Evolutionary conservation across 1,140 invertebrate species (phyloP).

Genomic region (Anagrus nilaparvatae): DNA sequence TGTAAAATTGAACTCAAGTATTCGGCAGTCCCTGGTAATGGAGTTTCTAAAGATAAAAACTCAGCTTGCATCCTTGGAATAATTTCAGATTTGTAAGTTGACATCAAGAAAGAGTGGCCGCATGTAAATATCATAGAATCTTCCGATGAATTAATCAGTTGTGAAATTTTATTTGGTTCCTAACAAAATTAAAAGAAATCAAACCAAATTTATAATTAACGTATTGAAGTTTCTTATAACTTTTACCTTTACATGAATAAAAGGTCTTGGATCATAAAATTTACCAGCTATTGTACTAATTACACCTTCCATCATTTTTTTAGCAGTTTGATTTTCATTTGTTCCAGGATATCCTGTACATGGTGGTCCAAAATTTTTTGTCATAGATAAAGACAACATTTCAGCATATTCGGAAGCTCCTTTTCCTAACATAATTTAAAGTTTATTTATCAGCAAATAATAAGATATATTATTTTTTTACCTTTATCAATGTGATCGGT

Average conservation of each 20-base stretch:
- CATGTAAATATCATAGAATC: conserved; percentile 40
- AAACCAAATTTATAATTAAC: conserved; percentile 6
- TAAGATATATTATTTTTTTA: conserved; percentile 14
- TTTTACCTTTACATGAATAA: conserved; percentile 37
- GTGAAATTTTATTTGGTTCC: conserved; percentile 31
- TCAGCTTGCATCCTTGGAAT: conserved; percentile 38
- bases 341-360: conserved; percentile 33
- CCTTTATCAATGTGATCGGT: conserved; percentile 37
- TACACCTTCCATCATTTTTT: conserved; percentile 39
- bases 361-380: conserved; percentile 35
- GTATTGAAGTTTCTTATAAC: conserved; percentile 1
- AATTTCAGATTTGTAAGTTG: conserved; percentile 31
- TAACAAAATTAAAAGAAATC: conserved; percentile 13
- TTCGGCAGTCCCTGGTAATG: conserved; percentile 35
- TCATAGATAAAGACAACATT: conserved; percentile 33
- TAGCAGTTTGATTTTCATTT: conserved; percentile 30
- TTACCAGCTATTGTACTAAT: conserved; percentile 33
- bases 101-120: conserved; percentile 37
- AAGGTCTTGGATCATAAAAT: conserved; percentile 32
- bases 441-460: background rate
- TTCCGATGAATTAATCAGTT: conserved; percentile 31
- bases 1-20: conserved; percentile 30
- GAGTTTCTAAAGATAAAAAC: conserved; percentile 27
- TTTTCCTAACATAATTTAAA: conserved; percentile 25
- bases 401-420: conserved; percentile 37